A percentile compares a stretch with the other conserved stretches of the same genome.
Conservation (phyloP, 2,888 invertebrate species). For the Galerucella nymphaeae region DNA sequence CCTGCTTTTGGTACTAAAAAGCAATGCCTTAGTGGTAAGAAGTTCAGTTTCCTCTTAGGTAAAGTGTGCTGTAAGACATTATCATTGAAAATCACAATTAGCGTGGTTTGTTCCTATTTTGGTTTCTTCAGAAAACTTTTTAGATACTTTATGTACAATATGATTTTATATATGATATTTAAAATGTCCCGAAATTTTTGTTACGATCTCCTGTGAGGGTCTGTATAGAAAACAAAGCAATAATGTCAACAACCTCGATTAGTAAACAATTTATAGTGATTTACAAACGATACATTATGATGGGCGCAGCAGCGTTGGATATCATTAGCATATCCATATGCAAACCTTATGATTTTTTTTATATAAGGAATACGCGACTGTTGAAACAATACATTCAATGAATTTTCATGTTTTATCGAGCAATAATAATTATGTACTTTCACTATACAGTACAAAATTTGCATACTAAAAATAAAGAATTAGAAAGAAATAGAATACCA, state of each 20-base stretch:
- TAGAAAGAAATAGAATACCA: background rate
- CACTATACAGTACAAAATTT: background rate
- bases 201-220: too few relatives aligned
- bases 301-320: background rate
- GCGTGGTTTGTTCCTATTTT: constrained; percentile 20
- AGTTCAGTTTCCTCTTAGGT: constrained; percentile 9
- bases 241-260: constrained; percentile 16
- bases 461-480: background rate
- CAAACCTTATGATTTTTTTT: constrained; percentile 22
- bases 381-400: constrained; percentile 28
- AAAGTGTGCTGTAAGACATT: constrained; percentile 20
- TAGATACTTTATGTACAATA: too few relatives aligned
- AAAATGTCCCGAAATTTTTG: too few relatives aligned
- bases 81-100: constrained; percentile 19
- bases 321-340: constrained; percentile 6
- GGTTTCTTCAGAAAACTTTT: too few relatives aligned
- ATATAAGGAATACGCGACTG: constrained; percentile 8
- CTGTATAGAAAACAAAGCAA: background rate
- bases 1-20: too few relatives aligned
- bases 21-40: background rate
- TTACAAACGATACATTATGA: constrained; percentile 1
- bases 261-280: constrained; percentile 6
- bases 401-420: background rate
- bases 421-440: constrained; percentile 6
- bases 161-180: too few relatives aligned